These are phyloP conservation scores for Chelonia mydas DNA, from an alignment of 2,797 vertebrate genomes.

Conservation along the genomic window DNA sequence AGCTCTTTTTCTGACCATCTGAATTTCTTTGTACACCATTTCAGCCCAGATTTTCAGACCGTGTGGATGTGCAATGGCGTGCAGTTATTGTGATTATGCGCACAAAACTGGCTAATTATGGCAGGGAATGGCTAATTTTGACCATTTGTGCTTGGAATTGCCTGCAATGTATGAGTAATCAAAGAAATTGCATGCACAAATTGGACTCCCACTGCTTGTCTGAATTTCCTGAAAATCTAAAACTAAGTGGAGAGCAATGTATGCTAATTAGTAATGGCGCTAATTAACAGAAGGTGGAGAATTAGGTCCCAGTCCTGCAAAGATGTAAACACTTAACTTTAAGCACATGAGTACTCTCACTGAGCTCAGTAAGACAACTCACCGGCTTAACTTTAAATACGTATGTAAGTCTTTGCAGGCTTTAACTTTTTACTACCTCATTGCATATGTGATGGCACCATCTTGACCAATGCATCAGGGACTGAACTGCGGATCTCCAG, in stretches of 20 bases:
- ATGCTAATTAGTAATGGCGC: not conserved
- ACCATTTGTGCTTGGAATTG: conserved; percentile 30
- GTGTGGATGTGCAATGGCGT: not conserved
- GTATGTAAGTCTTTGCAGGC: not conserved
- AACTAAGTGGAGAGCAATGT: conserved; percentile 8
- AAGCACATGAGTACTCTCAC: too few relatives aligned
- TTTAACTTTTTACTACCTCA: not conserved
- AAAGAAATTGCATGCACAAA: accelerated
- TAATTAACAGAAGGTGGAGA: not conserved
- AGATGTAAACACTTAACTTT: not conserved
- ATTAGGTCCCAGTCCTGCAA: not conserved
- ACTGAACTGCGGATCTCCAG: not conserved
- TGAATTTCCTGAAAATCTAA: conserved; percentile 28
- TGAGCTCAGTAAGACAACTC: not conserved
- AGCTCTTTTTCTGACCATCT: not conserved
- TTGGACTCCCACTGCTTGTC: conserved; percentile 48
- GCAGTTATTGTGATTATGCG: accelerated
- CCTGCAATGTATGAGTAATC: conserved; percentile 60
- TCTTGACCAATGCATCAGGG: not conserved
- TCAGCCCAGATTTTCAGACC: not conserved
- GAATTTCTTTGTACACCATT: not conserved
- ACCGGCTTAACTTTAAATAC: not conserved
- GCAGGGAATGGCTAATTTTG: not conserved
- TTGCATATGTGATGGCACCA: not conserved
- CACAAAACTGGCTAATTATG: accelerated